A percentile compares a stretch with the other conserved stretches of the same genome.
Conservation (phyloP, 64 coral and sea anemone species). For the Hydrozoanthus tunicans region DNA sequence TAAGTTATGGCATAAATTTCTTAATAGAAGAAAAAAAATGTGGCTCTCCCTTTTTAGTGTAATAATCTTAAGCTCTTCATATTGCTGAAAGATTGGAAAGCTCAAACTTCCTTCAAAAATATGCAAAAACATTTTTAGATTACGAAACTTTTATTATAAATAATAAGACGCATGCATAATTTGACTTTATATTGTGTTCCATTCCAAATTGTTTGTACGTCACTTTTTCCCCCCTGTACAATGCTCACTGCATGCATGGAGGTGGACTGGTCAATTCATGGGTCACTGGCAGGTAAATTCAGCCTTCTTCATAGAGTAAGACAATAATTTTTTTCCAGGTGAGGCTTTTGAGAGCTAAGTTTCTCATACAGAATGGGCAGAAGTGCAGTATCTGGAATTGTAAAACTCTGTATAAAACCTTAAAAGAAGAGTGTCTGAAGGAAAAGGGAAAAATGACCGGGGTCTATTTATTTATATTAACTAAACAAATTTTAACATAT, state of each 20-base stretch:
- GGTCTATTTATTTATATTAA: not conserved
- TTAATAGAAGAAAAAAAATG: constrained; percentile 3
- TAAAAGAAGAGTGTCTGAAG: constrained; percentile 13
- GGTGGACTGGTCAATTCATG: not conserved
- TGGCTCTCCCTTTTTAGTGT: not conserved
- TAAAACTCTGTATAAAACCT: constrained; percentile 12
- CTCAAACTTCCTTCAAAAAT: not conserved
- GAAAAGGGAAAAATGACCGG: constrained; percentile 6
- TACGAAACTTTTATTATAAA: not conserved
- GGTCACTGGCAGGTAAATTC: not conserved
- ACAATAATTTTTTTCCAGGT: constrained; percentile 11
- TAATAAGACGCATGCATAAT: not conserved
- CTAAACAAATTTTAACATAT: constrained; percentile 7
- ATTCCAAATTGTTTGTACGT: not conserved
- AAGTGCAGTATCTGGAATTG: constrained; percentile 5
- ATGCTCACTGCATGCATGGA: not conserved
- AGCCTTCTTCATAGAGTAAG: not conserved
- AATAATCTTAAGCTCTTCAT: constrained; percentile 11
- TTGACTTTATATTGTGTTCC: not conserved
- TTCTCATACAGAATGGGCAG: constrained; percentile 20
- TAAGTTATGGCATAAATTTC: not conserved
- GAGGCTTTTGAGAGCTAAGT: constrained; percentile 7
- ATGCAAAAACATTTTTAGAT: not conserved
- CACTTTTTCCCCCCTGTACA: not conserved
- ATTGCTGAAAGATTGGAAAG: not conserved